Conservation (phyloP, 2,888 invertebrate genomes). For the Archips xylosteana region DNA sequence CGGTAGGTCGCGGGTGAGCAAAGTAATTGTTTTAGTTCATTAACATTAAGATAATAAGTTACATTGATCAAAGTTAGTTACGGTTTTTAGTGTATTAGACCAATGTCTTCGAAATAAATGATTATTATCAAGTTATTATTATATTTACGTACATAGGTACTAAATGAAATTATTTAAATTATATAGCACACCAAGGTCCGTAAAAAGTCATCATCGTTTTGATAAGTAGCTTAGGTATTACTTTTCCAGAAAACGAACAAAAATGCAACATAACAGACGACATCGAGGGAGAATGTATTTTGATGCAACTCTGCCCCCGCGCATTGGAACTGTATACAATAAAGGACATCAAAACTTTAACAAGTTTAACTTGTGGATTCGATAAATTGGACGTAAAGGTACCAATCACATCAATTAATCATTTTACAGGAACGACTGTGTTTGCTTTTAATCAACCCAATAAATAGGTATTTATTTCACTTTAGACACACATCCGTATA, state of each 20-base stretch:
- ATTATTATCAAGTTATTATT: too few relatives aligned
- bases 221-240: not conserved
- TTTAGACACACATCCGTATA: not conserved
- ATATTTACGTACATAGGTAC: too few relatives aligned
- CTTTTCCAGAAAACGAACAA: conserved; percentile 26
- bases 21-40: too few relatives aligned
- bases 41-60: too few relatives aligned
- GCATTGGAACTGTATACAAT: conserved; percentile 39
- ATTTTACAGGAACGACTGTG: not conserved
- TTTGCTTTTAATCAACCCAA: not conserved
- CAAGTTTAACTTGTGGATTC: conserved; percentile 45
- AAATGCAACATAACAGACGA: conserved; percentile 35
- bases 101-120: too few relatives aligned
- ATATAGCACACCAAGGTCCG: too few relatives aligned
- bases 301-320: conserved; percentile 39
- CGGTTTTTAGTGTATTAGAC: too few relatives aligned
- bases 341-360: conserved; percentile 25
- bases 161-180: too few relatives aligned
- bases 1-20: too few relatives aligned
- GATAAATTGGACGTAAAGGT: conserved; percentile 43
- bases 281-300: conserved; percentile 39
- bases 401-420: conserved; percentile 7
- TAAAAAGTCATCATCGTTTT: not conserved
- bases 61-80: too few relatives aligned
- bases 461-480: not conserved